Conservation (phyloP, 2,113 vertebrate species). For the Mus musculus region GRCm39 chr17:50832001-50832500, state of each 20-base stretch:
- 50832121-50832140: too few relatives aligned
- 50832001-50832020: background rate
- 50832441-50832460: background rate
- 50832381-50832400: background rate
- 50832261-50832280: background rate
- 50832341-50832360: background rate
- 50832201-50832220: background rate
- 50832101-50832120: background rate
- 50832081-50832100: too few relatives aligned
- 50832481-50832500: background rate
- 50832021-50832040: background rate
- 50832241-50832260: background rate
- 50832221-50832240: background rate
- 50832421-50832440: background rate
- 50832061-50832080: background rate
- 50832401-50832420: background rate
- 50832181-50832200: background rate
- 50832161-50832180: background rate
- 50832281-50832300: background rate
- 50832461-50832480: background rate
- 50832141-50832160: background rate
- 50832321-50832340: background rate
- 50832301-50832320: background rate
- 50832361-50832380: background rate
- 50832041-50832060: background rate